Evolutionary conservation across 37 sponge, comb jelly and placozoan species (phyloP).

Genomic region (Chondrosia reniformis): DNA sequence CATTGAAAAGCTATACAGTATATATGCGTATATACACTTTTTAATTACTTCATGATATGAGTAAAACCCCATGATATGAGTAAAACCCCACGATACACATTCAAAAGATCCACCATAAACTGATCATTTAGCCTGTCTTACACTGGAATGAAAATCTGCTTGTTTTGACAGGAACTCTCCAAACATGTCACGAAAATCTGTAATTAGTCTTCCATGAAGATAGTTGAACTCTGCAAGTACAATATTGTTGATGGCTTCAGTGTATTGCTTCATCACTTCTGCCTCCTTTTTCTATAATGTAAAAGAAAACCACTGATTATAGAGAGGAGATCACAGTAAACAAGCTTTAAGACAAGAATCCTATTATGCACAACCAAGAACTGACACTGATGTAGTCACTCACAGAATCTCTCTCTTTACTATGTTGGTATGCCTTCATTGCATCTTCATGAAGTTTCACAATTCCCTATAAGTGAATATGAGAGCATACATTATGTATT

Average conservation of each 20-base stretch:
- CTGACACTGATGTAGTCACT: conserved; percentile 1
- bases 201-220: conserved; percentile 39
- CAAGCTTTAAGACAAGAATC: not conserved
- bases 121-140: not conserved
- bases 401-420: conserved; percentile 74
- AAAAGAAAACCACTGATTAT: not conserved
- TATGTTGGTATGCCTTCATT: conserved; percentile 58
- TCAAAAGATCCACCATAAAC: not conserved
- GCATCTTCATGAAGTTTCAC: conserved; percentile 76
- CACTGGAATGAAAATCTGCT: conserved; percentile 61
- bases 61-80: not conserved
- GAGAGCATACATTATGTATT: not conserved
- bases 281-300: conserved; percentile 68
- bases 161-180: conserved; percentile 37
- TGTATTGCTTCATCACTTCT: conserved; percentile 50
- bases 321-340: no score
- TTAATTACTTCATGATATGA: no score
- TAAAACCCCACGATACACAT: not conserved
- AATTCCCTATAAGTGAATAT: conserved; percentile 7
- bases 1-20: not conserved
- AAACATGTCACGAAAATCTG: conserved; percentile 48
- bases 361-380: not conserved
- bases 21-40: no score
- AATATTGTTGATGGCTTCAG: conserved; percentile 83
- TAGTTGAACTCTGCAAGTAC: conserved; percentile 81